Evolutionary conservation across 1,140 invertebrate species (phyloP), one percentile per base, ranked within the genome.

Genomic region (Muscidifurax raptorellus): DNA sequence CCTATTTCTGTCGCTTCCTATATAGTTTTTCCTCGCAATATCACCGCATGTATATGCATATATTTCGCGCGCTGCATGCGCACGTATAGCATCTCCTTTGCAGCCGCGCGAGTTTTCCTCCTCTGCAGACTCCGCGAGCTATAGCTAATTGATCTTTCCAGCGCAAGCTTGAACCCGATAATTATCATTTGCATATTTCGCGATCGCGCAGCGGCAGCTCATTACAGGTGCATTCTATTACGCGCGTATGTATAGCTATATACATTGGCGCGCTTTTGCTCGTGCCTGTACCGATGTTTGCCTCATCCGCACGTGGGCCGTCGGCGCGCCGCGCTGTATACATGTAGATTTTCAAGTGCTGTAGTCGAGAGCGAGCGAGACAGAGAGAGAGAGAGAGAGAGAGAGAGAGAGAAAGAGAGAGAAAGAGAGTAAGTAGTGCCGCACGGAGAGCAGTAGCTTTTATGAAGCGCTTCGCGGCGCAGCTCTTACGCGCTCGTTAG

Each of bases 81-180:
- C 47, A 40, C 44, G 25, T 36, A 5, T 7, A 25, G 7, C 47
- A 52, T 52, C 47, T 52, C 47, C 18, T 69, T 30, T 32, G 86
- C n/a, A n/a, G 87, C 86, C 80, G 81, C 82, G 84, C 47, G 83
- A 76, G 59, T 82, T 81, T 74, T 79, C 75, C 74, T 78, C 86
- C 82, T 89, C 36, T 4, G 66, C 66, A 66, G 59, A 1, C 69
- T 28, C 88, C 87, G 85, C 88, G 89, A 89, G 89, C 90, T 88
- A n/a, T n/a, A 90, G 85, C 90, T 92, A 92, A 92, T 92, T 92
- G 91, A 92, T 92, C 91, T 92, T 92, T 92, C 91, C 88, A 90
- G 89, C 88, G 90, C 87, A n/a, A 40, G 91, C 91, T 92, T 92
- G 91, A 92, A 92, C 91, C 88, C 90, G 88, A 92, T 91, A 87